Base-by-base conservation (phyloP, 2,113 vertebrate species). In the Irena cyanogastra region DNA sequence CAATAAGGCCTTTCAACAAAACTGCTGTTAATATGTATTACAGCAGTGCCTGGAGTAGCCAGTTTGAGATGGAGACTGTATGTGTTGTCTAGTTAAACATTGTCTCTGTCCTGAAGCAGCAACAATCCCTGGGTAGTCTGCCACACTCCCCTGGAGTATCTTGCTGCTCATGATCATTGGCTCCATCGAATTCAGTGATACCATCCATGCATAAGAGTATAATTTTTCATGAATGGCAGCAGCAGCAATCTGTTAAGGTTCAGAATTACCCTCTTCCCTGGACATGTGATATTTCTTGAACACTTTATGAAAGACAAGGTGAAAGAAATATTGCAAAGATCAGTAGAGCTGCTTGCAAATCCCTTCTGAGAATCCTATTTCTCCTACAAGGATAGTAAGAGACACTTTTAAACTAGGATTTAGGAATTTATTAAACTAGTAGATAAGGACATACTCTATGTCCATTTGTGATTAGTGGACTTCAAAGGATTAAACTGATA, bases 1-100 rank as follows among this genome's bases (percentile, higher is more conserved):
- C 93, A 97, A 94, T 93, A 76, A 71, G n/a, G 83, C 28, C 74
- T 95, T 96, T 95, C 89, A 94, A 94, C 91, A 91, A 66, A 93
- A 92, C 56, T 69, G 45, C 89, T 93, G 86, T 97, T 94, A 94
- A 89, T 95, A 95, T 87, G 74, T 50, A 95, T 89, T 82, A 76
- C 37, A 21, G 65, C 61, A 71, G 74, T 76, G 61, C 70, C 78
- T 21, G 0, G 57, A 64, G 45, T 64, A 87, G 76, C 74, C 93
- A 82, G 70, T 11, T 14, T 79, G 84, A 79, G 81, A 87, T 27
- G 74, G 57, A 91, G 81, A 52, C 83, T 68, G 9, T 24, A 35
- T n/a, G 28, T 53, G 72, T n/a, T 76, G 53, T 52, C 52, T 90
- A 18, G 64, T 35, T 83, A 69, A 79, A 83, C 57, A 54, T 3